Evolutionary conservation across 2,113 vertebrate species (phyloP).

Genomic region (Callocephalon fimbriatum): DNA sequence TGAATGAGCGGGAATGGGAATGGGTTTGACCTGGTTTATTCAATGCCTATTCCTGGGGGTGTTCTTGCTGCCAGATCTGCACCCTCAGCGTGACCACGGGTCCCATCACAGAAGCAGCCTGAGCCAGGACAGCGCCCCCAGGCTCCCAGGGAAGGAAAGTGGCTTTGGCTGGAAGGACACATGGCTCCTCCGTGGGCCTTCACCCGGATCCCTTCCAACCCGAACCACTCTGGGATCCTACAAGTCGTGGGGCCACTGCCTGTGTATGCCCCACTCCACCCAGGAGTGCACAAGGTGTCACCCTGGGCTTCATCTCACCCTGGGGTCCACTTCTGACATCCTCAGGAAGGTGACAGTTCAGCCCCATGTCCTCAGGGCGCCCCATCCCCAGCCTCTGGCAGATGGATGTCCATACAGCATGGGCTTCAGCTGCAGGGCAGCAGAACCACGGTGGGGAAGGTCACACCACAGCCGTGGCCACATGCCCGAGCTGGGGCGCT

Average conservation of each 20-base stretch:
- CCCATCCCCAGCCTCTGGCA: background rate
- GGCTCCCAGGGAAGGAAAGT: background rate
- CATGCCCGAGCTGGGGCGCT: rapidly evolving
- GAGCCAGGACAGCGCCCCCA: rapidly evolving
- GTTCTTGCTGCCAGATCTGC: background rate
- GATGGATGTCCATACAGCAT: rapidly evolving
- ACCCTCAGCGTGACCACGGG: rapidly evolving
- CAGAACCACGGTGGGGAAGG: background rate
- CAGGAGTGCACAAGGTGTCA: rapidly evolving
- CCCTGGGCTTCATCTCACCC: background rate
- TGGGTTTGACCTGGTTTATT: background rate
- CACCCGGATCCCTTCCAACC: background rate
- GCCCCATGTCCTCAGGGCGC: background rate
- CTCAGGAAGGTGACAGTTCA: background rate
- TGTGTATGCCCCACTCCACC: background rate
- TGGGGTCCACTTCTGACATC: background rate
- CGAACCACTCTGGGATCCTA: background rate
- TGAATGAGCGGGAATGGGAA: background rate
- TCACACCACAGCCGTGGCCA: background rate
- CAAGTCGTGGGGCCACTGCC: rapidly evolving
- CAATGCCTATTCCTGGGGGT: background rate
- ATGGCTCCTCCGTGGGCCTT: background rate
- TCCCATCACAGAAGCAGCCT: background rate
- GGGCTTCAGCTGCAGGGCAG: background rate
- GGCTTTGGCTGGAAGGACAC: background rate